phyloP scores from a whole-genome alignment of 2,888 invertebrate species.

The Drepanosiphum platanoidis region DNA sequence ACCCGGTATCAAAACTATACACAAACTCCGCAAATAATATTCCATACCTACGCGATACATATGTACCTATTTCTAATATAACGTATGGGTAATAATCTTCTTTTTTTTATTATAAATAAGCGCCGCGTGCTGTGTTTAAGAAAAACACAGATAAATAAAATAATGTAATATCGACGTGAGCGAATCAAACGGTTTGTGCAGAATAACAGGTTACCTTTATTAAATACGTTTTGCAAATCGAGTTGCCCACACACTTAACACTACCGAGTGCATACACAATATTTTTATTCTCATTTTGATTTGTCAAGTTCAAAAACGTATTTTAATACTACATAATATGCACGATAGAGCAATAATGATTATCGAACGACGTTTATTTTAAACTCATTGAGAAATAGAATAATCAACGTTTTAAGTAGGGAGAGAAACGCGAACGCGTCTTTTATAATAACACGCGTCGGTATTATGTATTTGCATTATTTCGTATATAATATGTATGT shows the following conservation, averaged over 20 bases:
- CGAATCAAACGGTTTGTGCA: not conserved
- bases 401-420: not conserved
- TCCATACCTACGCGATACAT: too few relatives aligned
- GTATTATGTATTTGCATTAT: conserved; percentile 3
- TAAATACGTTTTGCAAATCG: not conserved
- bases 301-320: not conserved
- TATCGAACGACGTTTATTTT: not conserved
- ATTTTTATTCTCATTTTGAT: not conserved
- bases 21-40: not conserved
- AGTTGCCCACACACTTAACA: not conserved
- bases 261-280: not conserved
- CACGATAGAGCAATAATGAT: not conserved
- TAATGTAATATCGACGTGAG: not conserved
- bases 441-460: not conserved
- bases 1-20: not conserved
- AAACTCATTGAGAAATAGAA: not conserved
- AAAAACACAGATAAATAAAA: not conserved
- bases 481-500: not conserved
- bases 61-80: too few relatives aligned
- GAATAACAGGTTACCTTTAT: not conserved
- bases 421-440: not conserved
- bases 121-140: not conserved
- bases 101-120: not conserved
- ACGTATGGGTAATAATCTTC: too few relatives aligned
- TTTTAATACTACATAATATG: too few relatives aligned